Conservation (phyloP, 1,140 invertebrate genomes). For the Caenorhabditis inopinata region DNA sequence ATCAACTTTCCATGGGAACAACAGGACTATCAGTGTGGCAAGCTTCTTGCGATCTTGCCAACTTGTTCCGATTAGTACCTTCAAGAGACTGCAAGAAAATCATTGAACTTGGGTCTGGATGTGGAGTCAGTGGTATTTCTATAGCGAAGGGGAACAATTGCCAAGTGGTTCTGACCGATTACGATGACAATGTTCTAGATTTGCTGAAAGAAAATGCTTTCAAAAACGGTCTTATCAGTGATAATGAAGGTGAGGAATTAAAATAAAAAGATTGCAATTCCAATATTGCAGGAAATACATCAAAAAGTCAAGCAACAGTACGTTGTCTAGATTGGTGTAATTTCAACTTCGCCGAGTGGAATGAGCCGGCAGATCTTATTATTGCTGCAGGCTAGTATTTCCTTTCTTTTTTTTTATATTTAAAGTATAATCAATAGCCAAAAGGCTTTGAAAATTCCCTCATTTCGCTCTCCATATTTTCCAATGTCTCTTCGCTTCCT, state of each 20-base stretch:
- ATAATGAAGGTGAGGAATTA: neutral
- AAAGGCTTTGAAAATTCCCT: no score
- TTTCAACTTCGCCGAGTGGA: conserved; percentile 1
- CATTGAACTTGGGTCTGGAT: conserved; percentile 42
- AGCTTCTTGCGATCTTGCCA: conserved; percentile 40
- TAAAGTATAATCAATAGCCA: no score
- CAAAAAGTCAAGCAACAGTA: neutral
- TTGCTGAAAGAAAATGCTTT: conserved; percentile 23
- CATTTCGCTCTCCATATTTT: neutral
- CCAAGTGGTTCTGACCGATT: conserved; percentile 34
- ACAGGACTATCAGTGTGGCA: conserved; percentile 46
- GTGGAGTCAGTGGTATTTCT: conserved; percentile 30
- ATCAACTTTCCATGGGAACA: conserved; percentile 34
- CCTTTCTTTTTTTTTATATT: neutral
- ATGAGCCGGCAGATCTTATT: conserved; percentile 6
- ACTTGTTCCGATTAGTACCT: neutral
- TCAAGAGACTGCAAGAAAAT: neutral
- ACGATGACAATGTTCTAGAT: conserved; percentile 33
- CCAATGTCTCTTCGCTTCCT: neutral
- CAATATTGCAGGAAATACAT: neutral
- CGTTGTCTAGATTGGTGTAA: conserved; percentile 32
- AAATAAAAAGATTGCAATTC: neutral
- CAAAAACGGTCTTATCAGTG: neutral
- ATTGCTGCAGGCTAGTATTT: conserved; percentile 33
- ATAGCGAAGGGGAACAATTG: neutral